These are phyloP conservation scores for Montipora capricornis DNA, from an alignment of 64 coral and sea anemone species.

Conservation along the genomic window DNA sequence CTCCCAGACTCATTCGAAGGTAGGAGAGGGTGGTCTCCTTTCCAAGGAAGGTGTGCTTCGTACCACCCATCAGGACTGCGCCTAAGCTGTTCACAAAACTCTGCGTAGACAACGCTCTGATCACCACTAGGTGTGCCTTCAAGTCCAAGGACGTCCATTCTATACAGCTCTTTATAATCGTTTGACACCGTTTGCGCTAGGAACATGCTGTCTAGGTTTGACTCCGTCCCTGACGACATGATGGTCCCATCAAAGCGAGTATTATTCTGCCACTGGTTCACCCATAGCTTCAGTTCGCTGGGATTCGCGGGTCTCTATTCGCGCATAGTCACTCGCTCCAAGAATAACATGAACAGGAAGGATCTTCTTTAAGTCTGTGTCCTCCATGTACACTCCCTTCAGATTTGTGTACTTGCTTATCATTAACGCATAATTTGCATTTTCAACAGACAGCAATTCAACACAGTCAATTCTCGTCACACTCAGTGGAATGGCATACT, in stretches of 20 bases:
- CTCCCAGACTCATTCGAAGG: constrained; percentile 59
- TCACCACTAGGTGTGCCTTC: constrained; percentile 37
- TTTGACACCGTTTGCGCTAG: not conserved
- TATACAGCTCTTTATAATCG: constrained; percentile 62
- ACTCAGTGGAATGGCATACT: constrained; percentile 11
- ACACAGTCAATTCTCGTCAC: constrained; percentile 21
- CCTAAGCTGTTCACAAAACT: constrained; percentile 49
- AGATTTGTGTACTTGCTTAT: constrained; percentile 29
- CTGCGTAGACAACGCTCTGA: constrained; percentile 40
- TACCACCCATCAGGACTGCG: constrained; percentile 44
- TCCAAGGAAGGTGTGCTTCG: constrained; percentile 61
- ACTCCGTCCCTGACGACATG: constrained; percentile 48
- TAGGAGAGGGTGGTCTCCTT: constrained; percentile 31
- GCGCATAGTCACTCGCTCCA: constrained; percentile 10
- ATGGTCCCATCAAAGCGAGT: constrained; percentile 39
- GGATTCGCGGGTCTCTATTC: constrained; percentile 10
- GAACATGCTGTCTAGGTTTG: not conserved
- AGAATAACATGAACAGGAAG: constrained; percentile 39
- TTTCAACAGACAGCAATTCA: constrained; percentile 15
- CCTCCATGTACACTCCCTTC: not conserved
- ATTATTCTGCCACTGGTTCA: constrained; percentile 49
- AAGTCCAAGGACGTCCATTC: constrained; percentile 57
- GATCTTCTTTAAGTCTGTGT: constrained; percentile 9
- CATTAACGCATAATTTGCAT: constrained; percentile 16
- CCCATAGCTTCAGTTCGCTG: constrained; percentile 30